A percentile compares a stretch with the other conserved stretches of the same genome.
These are phyloP conservation scores for Anthophora plumipes DNA, from an alignment of 2,888 invertebrate species.

Conservation along the genomic window DNA sequence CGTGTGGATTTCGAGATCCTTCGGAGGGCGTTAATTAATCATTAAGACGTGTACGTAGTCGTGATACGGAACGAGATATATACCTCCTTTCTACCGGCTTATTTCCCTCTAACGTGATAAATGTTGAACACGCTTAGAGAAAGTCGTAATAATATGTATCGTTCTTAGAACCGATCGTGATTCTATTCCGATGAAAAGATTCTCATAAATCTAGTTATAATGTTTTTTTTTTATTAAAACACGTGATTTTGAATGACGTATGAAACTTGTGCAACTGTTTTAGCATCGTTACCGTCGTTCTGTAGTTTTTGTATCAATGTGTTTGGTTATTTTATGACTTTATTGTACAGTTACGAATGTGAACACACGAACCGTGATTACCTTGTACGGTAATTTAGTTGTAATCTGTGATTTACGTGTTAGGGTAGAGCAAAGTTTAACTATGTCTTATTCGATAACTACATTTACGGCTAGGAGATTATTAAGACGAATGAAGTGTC, in stretches of 20 bases:
- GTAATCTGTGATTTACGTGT: background rate
- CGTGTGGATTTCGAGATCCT: constrained; percentile 16
- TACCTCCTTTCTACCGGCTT: constrained; percentile 13
- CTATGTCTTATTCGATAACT: background rate
- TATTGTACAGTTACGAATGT: too few species aligned
- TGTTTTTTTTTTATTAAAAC: constrained; percentile 25
- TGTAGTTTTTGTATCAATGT: background rate
- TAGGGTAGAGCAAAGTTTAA: background rate
- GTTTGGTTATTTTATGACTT: background rate
- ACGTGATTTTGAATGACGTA: background rate
- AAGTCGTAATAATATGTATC: constrained; percentile 36
- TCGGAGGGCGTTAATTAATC: constrained; percentile 39
- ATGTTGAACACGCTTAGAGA: constrained; percentile 33
- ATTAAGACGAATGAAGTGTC: background rate
- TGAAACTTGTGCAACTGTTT: background rate
- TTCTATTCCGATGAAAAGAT: constrained; percentile 23
- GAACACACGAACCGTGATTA: background rate
- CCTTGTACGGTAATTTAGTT: background rate
- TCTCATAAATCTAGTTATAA: constrained; percentile 22
- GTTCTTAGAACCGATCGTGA: constrained; percentile 4
- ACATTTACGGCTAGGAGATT: background rate
- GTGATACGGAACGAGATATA: background rate
- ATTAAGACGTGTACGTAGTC: background rate
- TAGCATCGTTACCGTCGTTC: background rate
- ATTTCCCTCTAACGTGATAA: constrained; percentile 40